Evolutionary conservation across 2,888 invertebrate species (phyloP).

Genomic region (Conomelus anceps): DNA sequence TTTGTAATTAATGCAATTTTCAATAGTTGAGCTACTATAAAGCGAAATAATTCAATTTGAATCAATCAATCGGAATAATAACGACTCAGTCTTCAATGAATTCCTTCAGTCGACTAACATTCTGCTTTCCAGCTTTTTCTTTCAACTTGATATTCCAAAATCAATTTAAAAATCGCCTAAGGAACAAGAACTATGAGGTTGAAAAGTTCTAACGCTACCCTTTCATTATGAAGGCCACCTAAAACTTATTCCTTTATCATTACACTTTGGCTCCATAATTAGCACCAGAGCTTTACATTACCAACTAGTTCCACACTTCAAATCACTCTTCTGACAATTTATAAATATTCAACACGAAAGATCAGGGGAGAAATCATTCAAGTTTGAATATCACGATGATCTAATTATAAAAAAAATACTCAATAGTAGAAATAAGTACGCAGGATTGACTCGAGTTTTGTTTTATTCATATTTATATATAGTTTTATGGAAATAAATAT

Average conservation of each 20-base stretch:
- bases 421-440: too few relatives aligned
- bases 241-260: neutral
- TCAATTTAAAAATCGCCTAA: neutral
- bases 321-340: neutral
- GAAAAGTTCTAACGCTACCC: neutral
- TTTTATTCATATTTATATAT: too few relatives aligned
- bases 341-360: neutral
- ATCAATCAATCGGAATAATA: neutral
- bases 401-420: neutral
- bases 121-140: neutral
- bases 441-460: too few relatives aligned
- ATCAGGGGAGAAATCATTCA: neutral
- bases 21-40: neutral
- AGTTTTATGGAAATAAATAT: too few relatives aligned
- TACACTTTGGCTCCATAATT: neutral
- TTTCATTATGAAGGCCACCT: neutral
- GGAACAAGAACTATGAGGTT: neutral
- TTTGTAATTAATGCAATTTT: neutral
- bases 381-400: neutral
- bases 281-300: neutral
- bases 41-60: neutral
- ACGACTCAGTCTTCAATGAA: neutral
- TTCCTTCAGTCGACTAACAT: neutral
- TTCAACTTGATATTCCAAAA: neutral
- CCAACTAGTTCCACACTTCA: neutral